Evolutionary conservation across 2,797 vertebrate genomes (phyloP).

Genomic region (Sarcophilus harrisii): DNA sequence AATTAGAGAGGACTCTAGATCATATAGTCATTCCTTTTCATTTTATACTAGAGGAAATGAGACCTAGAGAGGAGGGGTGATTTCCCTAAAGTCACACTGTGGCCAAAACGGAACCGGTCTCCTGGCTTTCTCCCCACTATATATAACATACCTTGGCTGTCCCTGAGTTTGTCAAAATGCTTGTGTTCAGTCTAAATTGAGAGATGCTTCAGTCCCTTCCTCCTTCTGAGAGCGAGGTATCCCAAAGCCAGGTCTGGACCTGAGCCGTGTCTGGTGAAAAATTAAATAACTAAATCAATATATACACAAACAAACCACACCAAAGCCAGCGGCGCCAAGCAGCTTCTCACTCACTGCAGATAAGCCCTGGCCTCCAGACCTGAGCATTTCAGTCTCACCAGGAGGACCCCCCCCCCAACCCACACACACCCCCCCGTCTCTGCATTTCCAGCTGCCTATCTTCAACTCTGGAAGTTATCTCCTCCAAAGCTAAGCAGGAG

Average conservation of each 20-base stretch:
- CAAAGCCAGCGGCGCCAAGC: background rate
- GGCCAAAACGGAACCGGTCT: background rate
- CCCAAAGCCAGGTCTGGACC: background rate
- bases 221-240: background rate
- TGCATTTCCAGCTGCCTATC: background rate
- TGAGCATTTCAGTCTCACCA: background rate
- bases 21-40: background rate
- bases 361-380: background rate
- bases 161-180: background rate
- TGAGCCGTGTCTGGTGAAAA: background rate
- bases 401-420: background rate
- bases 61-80: background rate
- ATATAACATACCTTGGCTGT: background rate
- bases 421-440: background rate
- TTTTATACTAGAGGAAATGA: background rate
- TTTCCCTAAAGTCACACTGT: background rate
- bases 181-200: background rate
- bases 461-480: conserved; percentile 21
- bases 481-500: background rate
- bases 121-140: background rate
- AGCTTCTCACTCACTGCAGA: fast-evolving
- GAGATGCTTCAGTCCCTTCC: background rate
- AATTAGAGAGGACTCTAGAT: too few relatives aligned
- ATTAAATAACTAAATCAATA: background rate
- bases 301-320: background rate